phyloP scores from a whole-genome alignment of 2,888 invertebrate genomes.

The Dusona sp. region DNA sequence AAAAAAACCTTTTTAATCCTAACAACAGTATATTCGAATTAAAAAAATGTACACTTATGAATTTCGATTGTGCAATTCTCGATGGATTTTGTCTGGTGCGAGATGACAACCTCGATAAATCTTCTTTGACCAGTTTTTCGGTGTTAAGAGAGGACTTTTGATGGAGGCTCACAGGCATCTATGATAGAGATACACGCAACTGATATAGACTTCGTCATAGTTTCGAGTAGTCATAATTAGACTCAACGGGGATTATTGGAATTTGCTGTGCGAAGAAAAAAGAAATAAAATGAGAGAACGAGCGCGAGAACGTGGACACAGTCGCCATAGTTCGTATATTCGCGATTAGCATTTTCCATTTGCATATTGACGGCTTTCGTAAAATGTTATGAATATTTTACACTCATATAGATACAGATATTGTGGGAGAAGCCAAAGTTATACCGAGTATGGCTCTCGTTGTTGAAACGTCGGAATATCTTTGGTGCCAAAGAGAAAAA shows the following conservation, averaged over 20 bases:
- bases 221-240: constrained; percentile 55
- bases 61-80: constrained; percentile 10
- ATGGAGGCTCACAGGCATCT: constrained; percentile 2
- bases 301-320: constrained; percentile 27
- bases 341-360: constrained; percentile 83
- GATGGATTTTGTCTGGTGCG: neutral
- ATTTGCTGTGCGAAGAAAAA: constrained; percentile 44
- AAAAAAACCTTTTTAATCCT: neutral
- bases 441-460: constrained; percentile 42
- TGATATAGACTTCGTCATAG: constrained; percentile 74
- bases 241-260: constrained; percentile 49
- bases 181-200: constrained; percentile 69
- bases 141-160: constrained; percentile 25
- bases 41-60: neutral
- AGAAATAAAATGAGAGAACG: constrained; percentile 19
- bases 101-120: constrained; percentile 30
- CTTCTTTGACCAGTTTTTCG: constrained; percentile 21
- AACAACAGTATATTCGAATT: neutral
- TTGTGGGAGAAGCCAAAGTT: constrained; percentile 27
- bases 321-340: constrained; percentile 61
- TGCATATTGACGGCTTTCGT: constrained; percentile 85
- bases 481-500: constrained; percentile 43
- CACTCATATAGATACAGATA: constrained; percentile 63
- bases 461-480: constrained; percentile 45
- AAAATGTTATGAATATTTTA: constrained; percentile 85